Evolutionary conservation across 2,888 invertebrate genomes (phyloP), one percentile per base, ranked within the genome.

Genomic region (Ditylenchus weischeri): DNA sequence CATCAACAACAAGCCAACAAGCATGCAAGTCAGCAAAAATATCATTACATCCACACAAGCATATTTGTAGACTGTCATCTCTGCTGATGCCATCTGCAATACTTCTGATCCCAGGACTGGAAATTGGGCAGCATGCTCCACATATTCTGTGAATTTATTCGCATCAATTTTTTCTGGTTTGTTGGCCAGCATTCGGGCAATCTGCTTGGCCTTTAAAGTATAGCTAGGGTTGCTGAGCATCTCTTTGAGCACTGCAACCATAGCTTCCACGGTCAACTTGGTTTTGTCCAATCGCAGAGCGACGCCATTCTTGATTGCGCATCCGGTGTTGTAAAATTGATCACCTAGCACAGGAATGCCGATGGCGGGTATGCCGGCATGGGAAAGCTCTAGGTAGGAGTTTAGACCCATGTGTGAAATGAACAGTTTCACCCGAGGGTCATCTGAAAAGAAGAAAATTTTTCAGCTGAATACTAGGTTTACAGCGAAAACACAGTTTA

Each of bases 321-420:
- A 35, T 13, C 43, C 59, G 38, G 59, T 59, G 35, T 59, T 59
- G 43, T 59, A 59, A 36, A 59, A 38, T 8, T 59, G 59, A 36
- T 59, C 59, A 15, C 36, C 59, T 29, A 59, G 43, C 19, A 59
- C 35, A 29, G 59, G 59, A 36, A 59, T 59, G 1, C 36, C 59
- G 8, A 59, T 29, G 19, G 36, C 59, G 7, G 59, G 59, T 15
- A 59, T 36, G 2, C 59, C 59, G 1, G 59, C 59, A 21, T 59
- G 59, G 35, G 38, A 36, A 36, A 59, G 59, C 59, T 59, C 59
- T 36, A 59, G 8, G n/a, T 59, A 59, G 7, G 59, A 59, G 43
- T 59, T 59, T 11, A 36, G 59, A 36, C 59, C 59, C 59, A 59
- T 35, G 35, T 59, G 59, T 19, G 59, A 6, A 13, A 59, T 59